These are phyloP conservation scores for Hoplodrina blanda DNA, from an alignment of 2,888 invertebrate species.

Conservation along the genomic window DNA sequence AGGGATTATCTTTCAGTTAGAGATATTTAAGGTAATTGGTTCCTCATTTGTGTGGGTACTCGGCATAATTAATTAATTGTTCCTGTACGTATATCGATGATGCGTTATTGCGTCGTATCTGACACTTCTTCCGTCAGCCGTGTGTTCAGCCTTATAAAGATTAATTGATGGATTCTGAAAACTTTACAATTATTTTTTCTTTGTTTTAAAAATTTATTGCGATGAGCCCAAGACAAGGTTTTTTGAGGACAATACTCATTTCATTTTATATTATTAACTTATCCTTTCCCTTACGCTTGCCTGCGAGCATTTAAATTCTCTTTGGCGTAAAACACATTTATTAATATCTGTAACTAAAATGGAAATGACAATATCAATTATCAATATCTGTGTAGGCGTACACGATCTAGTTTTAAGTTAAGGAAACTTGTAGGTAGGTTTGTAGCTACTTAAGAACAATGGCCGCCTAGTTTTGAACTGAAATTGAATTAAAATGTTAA, in stretches of 20 bases:
- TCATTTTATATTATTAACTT: background rate
- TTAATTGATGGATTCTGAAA: too few relatives aligned
- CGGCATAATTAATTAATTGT: too few relatives aligned
- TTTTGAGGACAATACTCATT: too few relatives aligned
- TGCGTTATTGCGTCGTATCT: too few relatives aligned
- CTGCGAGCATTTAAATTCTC: conserved; percentile 1
- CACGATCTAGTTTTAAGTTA: conserved; percentile 15
- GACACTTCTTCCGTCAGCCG: too few relatives aligned
- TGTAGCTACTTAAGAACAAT: conserved; percentile 15
- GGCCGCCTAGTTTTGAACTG: background rate
- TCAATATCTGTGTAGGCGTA: conserved; percentile 42
- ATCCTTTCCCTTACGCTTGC: background rate
- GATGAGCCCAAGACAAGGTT: background rate
- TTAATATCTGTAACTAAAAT: conserved; percentile 20
- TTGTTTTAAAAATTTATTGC: too few relatives aligned
- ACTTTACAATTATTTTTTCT: too few relatives aligned
- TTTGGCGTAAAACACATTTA: conserved; percentile 18
- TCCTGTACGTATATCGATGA: too few relatives aligned
- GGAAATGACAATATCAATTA: conserved; percentile 39
- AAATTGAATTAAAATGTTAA: background rate
- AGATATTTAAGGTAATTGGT: background rate
- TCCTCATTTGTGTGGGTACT: background rate
- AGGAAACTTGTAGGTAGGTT: conserved; percentile 18
- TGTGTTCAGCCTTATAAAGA: too few relatives aligned
- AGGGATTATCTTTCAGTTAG: conserved; percentile 7